Percentiles rank a stretch among this genome's conserved stretches.
phyloP scores from a whole-genome alignment of 2,797 vertebrate species.

The Notamacropus eugenii region DNA sequence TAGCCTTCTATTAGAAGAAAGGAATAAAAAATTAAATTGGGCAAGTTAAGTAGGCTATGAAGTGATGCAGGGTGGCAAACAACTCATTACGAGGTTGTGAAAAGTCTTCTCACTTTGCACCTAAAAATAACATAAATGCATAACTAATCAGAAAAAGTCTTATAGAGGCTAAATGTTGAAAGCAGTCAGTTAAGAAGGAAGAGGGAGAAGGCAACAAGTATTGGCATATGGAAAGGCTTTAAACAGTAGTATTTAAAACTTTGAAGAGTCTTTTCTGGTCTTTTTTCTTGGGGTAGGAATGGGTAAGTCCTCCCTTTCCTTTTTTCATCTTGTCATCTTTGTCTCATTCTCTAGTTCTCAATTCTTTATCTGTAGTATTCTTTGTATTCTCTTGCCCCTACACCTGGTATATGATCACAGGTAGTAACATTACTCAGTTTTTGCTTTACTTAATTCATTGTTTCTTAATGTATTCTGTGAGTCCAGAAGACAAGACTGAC shows the following conservation, averaged over 20 bases:
- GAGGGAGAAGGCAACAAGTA: not conserved
- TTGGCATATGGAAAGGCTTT: not conserved
- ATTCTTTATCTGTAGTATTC: not conserved
- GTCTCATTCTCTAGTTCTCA: not conserved
- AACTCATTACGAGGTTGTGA: not conserved
- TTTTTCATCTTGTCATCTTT: not conserved
- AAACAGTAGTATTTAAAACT: not conserved
- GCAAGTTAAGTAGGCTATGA: not conserved
- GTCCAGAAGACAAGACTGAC: not conserved
- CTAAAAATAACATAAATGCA: not conserved
- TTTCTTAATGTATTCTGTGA: not conserved
- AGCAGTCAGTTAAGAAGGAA: not conserved
- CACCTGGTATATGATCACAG: not conserved
- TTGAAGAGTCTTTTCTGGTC: not conserved
- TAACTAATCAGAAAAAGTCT: not conserved
- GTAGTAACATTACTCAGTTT: not conserved
- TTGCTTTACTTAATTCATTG: not conserved
- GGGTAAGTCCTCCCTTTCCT: not conserved
- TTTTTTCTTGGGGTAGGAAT: not conserved
- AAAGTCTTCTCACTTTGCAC: not conserved
- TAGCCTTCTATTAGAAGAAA: not conserved
- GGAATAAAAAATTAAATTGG: constrained; percentile 24
- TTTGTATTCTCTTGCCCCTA: not conserved
- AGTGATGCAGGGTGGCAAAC: not conserved
- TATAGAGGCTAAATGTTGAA: not conserved